A percentile compares a stretch with the other conserved stretches of the same genome.
Conservation (phyloP, 35 echinoderm and acorn worm genomes). For the Heliocidaris erythrogramma region DNA sequence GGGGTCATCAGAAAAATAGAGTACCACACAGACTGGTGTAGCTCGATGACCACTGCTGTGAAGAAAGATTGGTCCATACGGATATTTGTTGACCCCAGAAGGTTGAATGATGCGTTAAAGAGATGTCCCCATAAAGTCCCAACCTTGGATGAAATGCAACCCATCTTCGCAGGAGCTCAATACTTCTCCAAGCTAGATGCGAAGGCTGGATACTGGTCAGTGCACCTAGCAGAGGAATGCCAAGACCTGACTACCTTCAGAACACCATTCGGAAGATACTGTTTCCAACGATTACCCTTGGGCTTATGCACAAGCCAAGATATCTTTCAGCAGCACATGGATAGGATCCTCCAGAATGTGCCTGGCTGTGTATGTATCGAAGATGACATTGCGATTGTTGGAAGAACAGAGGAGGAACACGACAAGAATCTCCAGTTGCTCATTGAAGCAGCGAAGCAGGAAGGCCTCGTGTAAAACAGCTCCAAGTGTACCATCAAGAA, state of each 20-base stretch:
- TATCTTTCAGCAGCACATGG: no score
- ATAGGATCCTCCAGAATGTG: slow-evolving; percentile 41
- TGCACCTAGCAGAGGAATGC: not conserved
- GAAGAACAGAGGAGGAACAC: slow-evolving; percentile 61
- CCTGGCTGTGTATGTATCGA: slow-evolving; percentile 37
- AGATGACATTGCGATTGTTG: slow-evolving; percentile 34
- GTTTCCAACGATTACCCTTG: no score
- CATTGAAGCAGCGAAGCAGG: slow-evolving; percentile 39
- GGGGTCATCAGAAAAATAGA: slow-evolving; percentile 50
- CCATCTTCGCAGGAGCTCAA: no score
- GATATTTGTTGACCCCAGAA: slow-evolving; percentile 65
- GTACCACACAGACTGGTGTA: no score
- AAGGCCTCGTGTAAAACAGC: slow-evolving; percentile 65
- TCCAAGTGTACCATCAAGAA: no score
- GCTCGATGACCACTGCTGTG: slow-evolving; percentile 42
- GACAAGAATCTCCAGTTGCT: slow-evolving; percentile 38
- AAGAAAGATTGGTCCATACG: slow-evolving; percentile 60
- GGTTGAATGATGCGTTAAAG: slow-evolving; percentile 61
- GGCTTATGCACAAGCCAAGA: slow-evolving; percentile 68
- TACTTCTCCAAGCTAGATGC: slow-evolving; percentile 68
- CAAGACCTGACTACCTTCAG: slow-evolving; percentile 68
- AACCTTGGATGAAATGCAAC: no score
- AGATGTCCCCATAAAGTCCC: slow-evolving; percentile 70
- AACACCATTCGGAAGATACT: slow-evolving; percentile 59
- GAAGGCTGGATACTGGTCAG: slow-evolving; percentile 61